Conservation (phyloP, 2,113 vertebrate genomes). For the Tetrax tetrax region DNA sequence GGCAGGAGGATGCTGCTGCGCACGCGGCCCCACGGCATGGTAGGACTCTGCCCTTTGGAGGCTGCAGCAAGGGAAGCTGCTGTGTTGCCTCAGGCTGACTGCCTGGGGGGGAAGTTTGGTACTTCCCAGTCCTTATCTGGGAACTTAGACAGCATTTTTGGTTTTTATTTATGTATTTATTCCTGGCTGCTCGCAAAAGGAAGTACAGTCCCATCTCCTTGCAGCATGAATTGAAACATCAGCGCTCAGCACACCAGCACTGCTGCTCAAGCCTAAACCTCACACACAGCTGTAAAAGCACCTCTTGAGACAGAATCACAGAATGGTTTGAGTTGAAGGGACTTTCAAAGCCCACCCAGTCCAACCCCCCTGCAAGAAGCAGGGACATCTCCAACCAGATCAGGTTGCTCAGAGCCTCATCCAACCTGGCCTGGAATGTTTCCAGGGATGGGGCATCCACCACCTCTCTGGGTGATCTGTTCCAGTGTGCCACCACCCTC, state of each 20-base stretch:
- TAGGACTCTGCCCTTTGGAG: not conserved
- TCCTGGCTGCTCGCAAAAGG: constrained; percentile 40
- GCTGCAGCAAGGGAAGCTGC: not conserved
- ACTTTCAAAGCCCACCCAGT: too few relatives aligned
- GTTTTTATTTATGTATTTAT: not conserved
- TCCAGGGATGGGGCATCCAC: too few relatives aligned
- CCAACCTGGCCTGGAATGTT: too few relatives aligned
- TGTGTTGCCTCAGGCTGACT: not conserved
- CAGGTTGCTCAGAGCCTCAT: too few relatives aligned
- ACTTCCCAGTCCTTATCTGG: constrained; percentile 42
- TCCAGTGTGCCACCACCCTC: too few relatives aligned
- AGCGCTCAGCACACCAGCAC: not conserved
- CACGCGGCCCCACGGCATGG: rapidly evolving
- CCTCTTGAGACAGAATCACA: not conserved
- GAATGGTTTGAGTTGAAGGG: too few relatives aligned
- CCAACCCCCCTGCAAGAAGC: too few relatives aligned
- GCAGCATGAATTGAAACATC: not conserved
- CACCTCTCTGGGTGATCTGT: too few relatives aligned
- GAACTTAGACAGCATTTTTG: not conserved
- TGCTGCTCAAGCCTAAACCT: not conserved
- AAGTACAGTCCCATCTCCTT: not conserved
- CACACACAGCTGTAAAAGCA: not conserved
- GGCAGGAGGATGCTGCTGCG: not conserved
- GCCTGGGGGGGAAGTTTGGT: constrained; percentile 6
- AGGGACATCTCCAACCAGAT: too few relatives aligned